Evolutionary conservation across 2,888 invertebrate species (phyloP).

Genomic region (Apotomis betuletana): DNA sequence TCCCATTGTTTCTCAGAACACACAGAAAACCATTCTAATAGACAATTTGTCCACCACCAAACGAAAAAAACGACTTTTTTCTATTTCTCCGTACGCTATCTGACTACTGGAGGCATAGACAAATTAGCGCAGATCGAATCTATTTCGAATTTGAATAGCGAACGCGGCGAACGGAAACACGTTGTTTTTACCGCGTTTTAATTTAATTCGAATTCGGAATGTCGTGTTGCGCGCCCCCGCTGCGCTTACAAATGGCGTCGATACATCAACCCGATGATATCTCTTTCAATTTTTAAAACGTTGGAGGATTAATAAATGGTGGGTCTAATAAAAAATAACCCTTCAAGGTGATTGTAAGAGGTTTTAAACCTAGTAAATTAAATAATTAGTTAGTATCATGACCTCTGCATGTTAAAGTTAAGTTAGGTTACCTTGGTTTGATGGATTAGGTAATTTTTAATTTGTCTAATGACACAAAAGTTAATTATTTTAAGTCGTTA

Average conservation of each 20-base stretch:
- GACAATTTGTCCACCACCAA: conserved; percentile 37
- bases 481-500: conserved; percentile 37
- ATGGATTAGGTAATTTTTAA: conserved; percentile 34
- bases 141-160: conserved; percentile 69
- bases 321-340: conserved; percentile 61
- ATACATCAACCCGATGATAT: conserved; percentile 82
- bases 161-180: conserved; percentile 71
- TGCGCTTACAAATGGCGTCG: conserved; percentile 78
- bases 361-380: conserved; percentile 47
- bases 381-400: conserved; percentile 36
- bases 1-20: conserved; percentile 55
- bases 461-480: conserved; percentile 34
- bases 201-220: conserved; percentile 81
- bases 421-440: conserved; percentile 38
- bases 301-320: conserved; percentile 74
- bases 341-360: conserved; percentile 60
- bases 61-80: conserved; percentile 43
- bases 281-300: conserved; percentile 80
- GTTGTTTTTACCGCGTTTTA: conserved; percentile 81
- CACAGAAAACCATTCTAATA: conserved; percentile 42
- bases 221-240: conserved; percentile 73
- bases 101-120: conserved; percentile 69
- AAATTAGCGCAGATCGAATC: conserved; percentile 81
- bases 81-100: conserved; percentile 43
- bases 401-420: conserved; percentile 29